A percentile compares a stretch with the other conserved stretches of the same genome.
Evolutionary conservation across 2,113 vertebrate species (phyloP).

Genomic region (Silurus asotus): DNA sequence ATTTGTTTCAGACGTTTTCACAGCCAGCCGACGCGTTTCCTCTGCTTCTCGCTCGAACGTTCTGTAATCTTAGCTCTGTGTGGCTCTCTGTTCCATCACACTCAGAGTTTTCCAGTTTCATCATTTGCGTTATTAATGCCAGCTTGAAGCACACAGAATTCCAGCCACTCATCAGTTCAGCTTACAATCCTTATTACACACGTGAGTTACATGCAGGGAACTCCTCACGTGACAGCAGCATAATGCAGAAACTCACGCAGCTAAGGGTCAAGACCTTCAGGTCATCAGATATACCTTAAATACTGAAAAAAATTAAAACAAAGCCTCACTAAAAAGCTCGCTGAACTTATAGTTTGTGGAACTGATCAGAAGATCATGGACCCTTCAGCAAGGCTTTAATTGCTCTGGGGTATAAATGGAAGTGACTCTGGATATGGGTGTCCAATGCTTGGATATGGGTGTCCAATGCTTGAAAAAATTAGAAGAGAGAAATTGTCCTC

Average conservation of each 20-base stretch:
- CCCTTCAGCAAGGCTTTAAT: too few species aligned
- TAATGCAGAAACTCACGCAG: background rate
- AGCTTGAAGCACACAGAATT: background rate
- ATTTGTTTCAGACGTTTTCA: slow-evolving; percentile 21
- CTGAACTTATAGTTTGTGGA: too few species aligned
- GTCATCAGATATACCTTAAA: background rate
- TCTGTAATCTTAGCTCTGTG: slow-evolving; percentile 7
- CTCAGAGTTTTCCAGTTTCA: background rate
- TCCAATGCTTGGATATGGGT: too few species aligned
- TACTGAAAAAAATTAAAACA: background rate
- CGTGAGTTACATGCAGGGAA: background rate
- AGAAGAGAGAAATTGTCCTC: too few species aligned
- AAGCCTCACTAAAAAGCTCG: too few species aligned
- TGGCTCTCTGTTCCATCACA: slow-evolving; percentile 6
- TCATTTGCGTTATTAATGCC: background rate
- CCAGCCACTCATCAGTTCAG: background rate
- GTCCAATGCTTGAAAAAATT: too few species aligned
- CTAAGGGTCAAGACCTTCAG: background rate
- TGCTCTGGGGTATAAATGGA: too few species aligned
- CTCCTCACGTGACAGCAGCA: background rate
- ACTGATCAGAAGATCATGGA: too few species aligned
- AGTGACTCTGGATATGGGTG: too few species aligned
- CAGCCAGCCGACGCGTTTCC: slow-evolving; percentile 18
- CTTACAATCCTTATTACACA: background rate
- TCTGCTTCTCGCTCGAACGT: background rate